phyloP scores from a whole-genome alignment of 2,888 invertebrate genomes.

The Orthosia incerta region DNA sequence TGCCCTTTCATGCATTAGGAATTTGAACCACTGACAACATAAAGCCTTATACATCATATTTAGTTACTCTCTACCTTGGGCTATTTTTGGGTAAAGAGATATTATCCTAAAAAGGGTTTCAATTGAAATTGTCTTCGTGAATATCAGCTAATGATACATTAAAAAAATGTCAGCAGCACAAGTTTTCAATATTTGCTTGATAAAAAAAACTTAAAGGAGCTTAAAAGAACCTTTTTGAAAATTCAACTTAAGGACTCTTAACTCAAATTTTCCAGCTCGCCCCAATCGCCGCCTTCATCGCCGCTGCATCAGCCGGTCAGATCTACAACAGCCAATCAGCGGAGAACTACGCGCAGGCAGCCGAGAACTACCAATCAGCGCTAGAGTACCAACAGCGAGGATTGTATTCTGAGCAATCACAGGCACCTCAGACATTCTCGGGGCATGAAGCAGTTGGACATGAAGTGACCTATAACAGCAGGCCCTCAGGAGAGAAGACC shows the following conservation, averaged over 20 bases:
- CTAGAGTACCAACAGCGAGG: slow-evolving; percentile 76
- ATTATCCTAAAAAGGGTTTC: neutral
- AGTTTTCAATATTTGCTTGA: neutral
- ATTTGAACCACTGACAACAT: too few species aligned
- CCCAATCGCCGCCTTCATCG: slow-evolving; percentile 76
- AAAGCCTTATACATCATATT: neutral
- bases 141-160: too few species aligned
- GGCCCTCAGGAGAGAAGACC: slow-evolving; percentile 70
- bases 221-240: neutral
- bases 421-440: slow-evolving; percentile 58
- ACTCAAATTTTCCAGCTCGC: slow-evolving; percentile 74
- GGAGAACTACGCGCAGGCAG: slow-evolving; percentile 72
- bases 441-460: slow-evolving; percentile 58
- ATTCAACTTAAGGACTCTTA: too few species aligned
- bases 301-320: slow-evolving; percentile 78
- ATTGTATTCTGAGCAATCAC: slow-evolving; percentile 75
- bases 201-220: neutral
- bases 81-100: too few species aligned
- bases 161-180: neutral
- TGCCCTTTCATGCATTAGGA: neutral
- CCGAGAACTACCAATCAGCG: slow-evolving; percentile 79
- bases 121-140: neutral
- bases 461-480: slow-evolving; percentile 49
- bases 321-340: slow-evolving; percentile 70
- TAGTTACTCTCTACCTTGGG: too few species aligned